Conservation (phyloP, 2,888 invertebrate species). For the Drosophila maculinotata region DNA sequence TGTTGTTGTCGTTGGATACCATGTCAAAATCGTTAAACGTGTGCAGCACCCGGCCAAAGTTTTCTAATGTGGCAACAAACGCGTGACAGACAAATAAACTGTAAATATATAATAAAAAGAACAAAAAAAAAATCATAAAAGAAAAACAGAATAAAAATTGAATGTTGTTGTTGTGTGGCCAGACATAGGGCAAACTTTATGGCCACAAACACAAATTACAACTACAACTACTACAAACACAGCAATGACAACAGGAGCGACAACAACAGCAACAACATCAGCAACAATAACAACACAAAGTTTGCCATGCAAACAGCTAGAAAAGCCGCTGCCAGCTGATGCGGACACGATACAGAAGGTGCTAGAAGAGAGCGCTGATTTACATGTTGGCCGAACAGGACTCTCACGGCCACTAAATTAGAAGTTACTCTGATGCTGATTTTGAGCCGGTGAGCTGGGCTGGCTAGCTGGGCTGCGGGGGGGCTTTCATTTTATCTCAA, state of each 20-base stretch:
- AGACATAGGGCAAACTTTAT: constrained; percentile 64
- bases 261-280: constrained; percentile 27
- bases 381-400: constrained; percentile 70
- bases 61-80: constrained; percentile 56
- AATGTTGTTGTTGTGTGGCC: constrained; percentile 58
- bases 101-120: constrained; percentile 54
- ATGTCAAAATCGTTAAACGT: constrained; percentile 49
- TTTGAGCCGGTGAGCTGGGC: constrained; percentile 41
- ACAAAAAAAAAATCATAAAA: constrained; percentile 22
- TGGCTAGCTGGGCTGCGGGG: constrained; percentile 11
- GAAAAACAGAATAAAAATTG: constrained; percentile 43
- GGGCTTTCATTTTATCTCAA: constrained; percentile 75
- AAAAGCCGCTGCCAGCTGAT: constrained; percentile 18
- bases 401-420: constrained; percentile 79
- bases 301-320: constrained; percentile 63
- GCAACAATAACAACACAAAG: constrained; percentile 56
- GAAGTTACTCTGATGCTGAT: constrained; percentile 80
- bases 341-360: constrained; percentile 39
- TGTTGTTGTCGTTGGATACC: constrained; percentile 32
- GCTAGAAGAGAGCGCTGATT: constrained; percentile 71
- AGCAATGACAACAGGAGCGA: constrained; percentile 36
- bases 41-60: constrained; percentile 32
- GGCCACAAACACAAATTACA: constrained; percentile 76
- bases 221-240: constrained; percentile 41
- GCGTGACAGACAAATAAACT: constrained; percentile 48